phyloP scores from a whole-genome alignment of 2,797 vertebrate genomes.

The Mormyrops boulengeri region DNA sequence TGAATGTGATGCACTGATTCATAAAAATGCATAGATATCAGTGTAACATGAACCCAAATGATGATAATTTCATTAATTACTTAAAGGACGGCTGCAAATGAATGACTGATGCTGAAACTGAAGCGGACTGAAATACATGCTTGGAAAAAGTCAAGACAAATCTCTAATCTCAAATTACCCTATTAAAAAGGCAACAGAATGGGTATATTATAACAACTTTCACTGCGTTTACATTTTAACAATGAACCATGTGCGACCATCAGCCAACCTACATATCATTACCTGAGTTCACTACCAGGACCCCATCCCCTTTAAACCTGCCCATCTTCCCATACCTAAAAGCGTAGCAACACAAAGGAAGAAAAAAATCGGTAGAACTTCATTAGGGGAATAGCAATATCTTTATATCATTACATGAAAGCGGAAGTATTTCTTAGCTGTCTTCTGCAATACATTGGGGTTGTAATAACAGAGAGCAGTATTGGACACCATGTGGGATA shows the following conservation, averaged over 20 bases:
- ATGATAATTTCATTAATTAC: neutral
- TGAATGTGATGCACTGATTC: neutral
- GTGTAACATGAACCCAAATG: neutral
- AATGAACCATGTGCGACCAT: neutral
- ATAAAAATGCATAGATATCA: neutral
- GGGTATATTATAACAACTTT: neutral
- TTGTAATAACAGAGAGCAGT: constrained; percentile 60
- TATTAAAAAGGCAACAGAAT: neutral
- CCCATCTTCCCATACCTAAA: neutral
- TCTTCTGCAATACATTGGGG: constrained; percentile 49
- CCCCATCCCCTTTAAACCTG: neutral
- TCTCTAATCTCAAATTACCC: neutral
- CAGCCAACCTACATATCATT: neutral
- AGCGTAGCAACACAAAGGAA: neutral
- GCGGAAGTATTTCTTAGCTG: constrained; percentile 57
- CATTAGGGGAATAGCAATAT: constrained; percentile 59
- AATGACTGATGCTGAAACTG: neutral
- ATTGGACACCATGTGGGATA: constrained; percentile 54
- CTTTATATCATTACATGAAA: constrained; percentile 52
- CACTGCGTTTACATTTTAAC: neutral
- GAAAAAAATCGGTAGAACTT: constrained; percentile 37
- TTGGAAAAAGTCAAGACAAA: neutral
- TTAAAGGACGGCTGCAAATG: neutral
- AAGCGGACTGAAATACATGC: neutral
- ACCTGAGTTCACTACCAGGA: neutral